Conservation (phyloP, 2,797 vertebrate species). For the Darevskia mixta region DNA sequence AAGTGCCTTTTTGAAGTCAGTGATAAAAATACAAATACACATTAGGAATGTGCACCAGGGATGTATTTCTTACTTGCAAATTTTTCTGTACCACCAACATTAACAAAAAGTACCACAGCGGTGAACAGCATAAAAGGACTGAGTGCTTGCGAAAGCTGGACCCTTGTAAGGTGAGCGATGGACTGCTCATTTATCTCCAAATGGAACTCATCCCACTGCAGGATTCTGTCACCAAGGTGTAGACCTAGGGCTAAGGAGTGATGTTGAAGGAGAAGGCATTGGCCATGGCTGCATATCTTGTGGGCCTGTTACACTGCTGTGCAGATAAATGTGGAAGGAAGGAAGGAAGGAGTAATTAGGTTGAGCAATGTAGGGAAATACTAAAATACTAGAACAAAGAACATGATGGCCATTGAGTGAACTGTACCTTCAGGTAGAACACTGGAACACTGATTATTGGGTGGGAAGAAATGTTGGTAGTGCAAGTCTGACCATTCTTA, state of each 20-base stretch:
- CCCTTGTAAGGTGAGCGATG: not conserved
- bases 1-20: constrained; percentile 15
- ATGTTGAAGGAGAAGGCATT: not conserved
- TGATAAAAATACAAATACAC: not conserved
- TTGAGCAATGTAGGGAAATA: too few species aligned
- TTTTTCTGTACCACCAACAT: too few species aligned
- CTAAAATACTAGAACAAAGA: not conserved
- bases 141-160: not conserved
- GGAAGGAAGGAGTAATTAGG: not conserved
- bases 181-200: not conserved
- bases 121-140: too few species aligned
- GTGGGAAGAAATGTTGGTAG: not conserved
- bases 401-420: not conserved
- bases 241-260: not conserved
- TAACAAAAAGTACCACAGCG: too few species aligned
- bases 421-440: not conserved
- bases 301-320: not conserved
- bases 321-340: not conserved
- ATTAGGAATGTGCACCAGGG: not conserved
- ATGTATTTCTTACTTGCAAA: not conserved
- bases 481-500: not conserved
- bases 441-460: not conserved
- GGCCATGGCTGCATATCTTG: not conserved
- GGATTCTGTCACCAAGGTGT: not conserved
- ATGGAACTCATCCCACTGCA: not conserved